Evolutionary conservation across 2,113 vertebrate species (phyloP).

Genomic region (Copsychus sechellarum): DNA sequence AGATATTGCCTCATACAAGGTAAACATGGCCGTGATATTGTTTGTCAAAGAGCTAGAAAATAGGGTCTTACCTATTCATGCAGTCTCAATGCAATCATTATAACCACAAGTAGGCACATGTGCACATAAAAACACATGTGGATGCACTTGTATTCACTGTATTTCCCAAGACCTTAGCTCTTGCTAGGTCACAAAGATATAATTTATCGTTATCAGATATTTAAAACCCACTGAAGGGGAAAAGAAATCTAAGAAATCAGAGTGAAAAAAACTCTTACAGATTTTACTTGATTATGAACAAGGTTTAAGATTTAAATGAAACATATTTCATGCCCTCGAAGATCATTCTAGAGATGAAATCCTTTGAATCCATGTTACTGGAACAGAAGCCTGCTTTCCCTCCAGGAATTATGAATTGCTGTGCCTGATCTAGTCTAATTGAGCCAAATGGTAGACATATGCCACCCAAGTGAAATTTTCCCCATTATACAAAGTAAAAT

Average conservation of each 20-base stretch:
- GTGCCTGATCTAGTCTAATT: neutral
- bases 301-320: conserved; percentile 50
- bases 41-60: neutral
- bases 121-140: fast-evolving
- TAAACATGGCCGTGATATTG: fast-evolving
- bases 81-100: neutral
- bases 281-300: conserved; percentile 38
- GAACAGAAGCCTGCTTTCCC: conserved; percentile 31
- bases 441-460: conserved; percentile 35
- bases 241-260: neutral
- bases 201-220: neutral
- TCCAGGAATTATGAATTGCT: conserved; percentile 38
- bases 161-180: neutral
- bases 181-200: neutral
- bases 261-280: neutral
- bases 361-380: conserved; percentile 1
- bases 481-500: neutral
- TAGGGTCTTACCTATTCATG: neutral
- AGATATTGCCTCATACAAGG: neutral
- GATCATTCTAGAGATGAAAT: conserved; percentile 37
- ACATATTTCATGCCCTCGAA: conserved; percentile 16
- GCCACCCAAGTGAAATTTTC: conserved; percentile 18
- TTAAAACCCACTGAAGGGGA: neutral
- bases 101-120: neutral
- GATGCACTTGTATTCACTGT: neutral